A percentile compares a stretch with the other conserved stretches of the same genome.
Conservation (phyloP, 2,888 invertebrate genomes). For the Odiellus spinosus region DNA sequence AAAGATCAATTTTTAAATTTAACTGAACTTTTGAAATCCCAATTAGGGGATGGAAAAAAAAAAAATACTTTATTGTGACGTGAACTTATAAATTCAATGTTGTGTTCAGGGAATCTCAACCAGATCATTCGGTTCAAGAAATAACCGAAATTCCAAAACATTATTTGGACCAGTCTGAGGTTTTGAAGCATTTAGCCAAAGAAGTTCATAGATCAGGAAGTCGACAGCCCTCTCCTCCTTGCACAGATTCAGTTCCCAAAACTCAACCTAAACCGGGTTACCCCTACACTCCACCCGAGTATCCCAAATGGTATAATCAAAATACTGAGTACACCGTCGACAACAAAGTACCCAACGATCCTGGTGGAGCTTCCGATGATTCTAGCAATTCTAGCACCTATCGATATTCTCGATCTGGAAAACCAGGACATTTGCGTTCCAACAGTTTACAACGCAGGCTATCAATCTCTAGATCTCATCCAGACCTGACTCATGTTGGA, state of each 20-base stretch:
- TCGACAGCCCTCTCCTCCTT: slow-evolving; percentile 2
- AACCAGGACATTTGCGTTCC: not conserved
- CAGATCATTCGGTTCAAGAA: slow-evolving; percentile 42
- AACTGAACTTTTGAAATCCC: too few species aligned
- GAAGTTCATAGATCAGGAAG: slow-evolving; percentile 50
- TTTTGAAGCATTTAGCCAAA: slow-evolving; percentile 65
- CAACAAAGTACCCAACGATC: not conserved
- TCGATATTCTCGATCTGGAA: too few species aligned
- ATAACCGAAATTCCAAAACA: slow-evolving; percentile 71
- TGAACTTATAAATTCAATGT: too few species aligned
- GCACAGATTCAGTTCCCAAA: not conserved
- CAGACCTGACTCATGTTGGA: slow-evolving; percentile 52
- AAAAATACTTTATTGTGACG: too few species aligned
- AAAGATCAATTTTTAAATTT: too few species aligned
- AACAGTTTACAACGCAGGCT: slow-evolving; percentile 4
- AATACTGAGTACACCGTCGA: slow-evolving; percentile 9
- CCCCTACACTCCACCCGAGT: slow-evolving; percentile 27
- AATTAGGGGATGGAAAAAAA: too few species aligned
- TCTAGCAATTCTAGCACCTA: not conserved
- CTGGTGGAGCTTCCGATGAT: not conserved
- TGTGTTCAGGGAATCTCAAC: slow-evolving; percentile 20
- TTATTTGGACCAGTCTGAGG: slow-evolving; percentile 64
- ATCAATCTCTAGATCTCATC: slow-evolving; percentile 56
- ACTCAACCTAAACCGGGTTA: slow-evolving; percentile 20
- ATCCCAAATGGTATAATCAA: slow-evolving; percentile 20